These are phyloP conservation scores for Ctenoplectra terminalis DNA, from an alignment of 1,140 invertebrate genomes.

Conservation along the genomic window DNA sequence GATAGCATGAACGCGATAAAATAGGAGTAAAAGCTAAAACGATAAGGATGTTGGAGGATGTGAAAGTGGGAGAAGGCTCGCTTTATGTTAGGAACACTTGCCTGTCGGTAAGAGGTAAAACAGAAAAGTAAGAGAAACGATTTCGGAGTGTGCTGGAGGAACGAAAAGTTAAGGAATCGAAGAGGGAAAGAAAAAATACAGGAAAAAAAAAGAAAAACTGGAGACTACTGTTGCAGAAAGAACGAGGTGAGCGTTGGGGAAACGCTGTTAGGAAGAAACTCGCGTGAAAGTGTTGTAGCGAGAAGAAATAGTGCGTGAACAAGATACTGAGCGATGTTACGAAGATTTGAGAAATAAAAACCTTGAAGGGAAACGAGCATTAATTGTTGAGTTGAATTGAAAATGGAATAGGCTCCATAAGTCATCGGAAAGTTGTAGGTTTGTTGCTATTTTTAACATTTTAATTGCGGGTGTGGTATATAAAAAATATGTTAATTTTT, in stretches of 20 bases:
- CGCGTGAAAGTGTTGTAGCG: slow-evolving; percentile 12
- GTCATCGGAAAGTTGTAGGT: too few species aligned
- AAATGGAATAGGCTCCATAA: too few species aligned
- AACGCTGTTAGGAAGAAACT: slow-evolving; percentile 16
- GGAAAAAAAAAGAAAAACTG: background rate
- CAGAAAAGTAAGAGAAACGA: slow-evolving; percentile 2
- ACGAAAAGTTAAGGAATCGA: background rate
- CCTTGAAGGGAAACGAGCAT: too few species aligned
- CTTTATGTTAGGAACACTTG: background rate
- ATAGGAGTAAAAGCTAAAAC: slow-evolving; percentile 5
- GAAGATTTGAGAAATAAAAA: too few species aligned
- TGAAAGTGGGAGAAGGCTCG: background rate
- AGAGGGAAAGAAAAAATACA: too few species aligned
- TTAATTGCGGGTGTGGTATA: too few species aligned
- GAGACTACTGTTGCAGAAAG: too few species aligned
- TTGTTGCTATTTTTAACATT: too few species aligned
- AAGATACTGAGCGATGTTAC: background rate
- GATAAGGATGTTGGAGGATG: slow-evolving; percentile 10
- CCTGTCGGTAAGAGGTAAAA: background rate
- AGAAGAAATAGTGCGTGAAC: background rate
- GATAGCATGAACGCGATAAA: slow-evolving; percentile 19
- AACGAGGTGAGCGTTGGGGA: background rate
- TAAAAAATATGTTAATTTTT: too few species aligned
- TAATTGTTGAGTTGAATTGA: too few species aligned
- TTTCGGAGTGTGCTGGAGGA: background rate